phyloP scores from a whole-genome alignment of 2,888 invertebrate genomes.

The Branchellion lobata region DNA sequence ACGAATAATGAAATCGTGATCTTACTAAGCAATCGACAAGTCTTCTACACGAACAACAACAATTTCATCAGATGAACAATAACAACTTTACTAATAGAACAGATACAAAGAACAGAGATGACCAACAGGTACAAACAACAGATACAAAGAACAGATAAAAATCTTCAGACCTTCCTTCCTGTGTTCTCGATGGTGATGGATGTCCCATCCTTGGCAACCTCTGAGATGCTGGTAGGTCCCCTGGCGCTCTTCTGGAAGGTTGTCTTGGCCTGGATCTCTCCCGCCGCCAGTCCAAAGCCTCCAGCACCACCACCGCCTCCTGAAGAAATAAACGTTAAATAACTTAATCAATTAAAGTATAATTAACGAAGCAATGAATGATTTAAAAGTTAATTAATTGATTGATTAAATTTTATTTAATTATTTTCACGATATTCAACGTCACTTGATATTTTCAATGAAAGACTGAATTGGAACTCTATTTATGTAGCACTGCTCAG shows the following conservation, averaged over 20 bases:
- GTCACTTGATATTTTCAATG: neutral
- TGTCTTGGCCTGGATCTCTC: slow-evolving; percentile 65
- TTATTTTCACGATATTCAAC: neutral
- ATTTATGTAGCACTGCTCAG: too few species aligned
- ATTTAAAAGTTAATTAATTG: too few species aligned
- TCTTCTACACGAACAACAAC: neutral
- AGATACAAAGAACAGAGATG: too few species aligned
- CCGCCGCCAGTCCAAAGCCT: slow-evolving; percentile 51
- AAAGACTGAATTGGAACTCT: too few species aligned
- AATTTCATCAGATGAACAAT: neutral
- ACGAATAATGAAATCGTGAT: too few species aligned
- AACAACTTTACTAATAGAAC: too few species aligned
- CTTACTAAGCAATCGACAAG: too few species aligned
- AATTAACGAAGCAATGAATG: too few species aligned
- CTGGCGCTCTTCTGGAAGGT: slow-evolving; percentile 61
- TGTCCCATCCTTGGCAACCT: slow-evolving; percentile 64
- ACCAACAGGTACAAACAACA: too few species aligned
- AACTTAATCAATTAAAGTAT: neutral
- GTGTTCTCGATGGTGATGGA: slow-evolving; percentile 64
- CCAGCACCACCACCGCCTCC: slow-evolving; percentile 2
- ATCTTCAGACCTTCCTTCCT: slow-evolving; percentile 56
- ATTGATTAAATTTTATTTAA: too few species aligned
- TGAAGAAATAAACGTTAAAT: neutral
- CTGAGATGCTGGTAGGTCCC: slow-evolving; percentile 51
- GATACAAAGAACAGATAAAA: too few species aligned